These are phyloP conservation scores for Tokudaia tokunoshimensis DNA, from an alignment of 2,797 vertebrate species.

Conservation along the genomic window DNA sequence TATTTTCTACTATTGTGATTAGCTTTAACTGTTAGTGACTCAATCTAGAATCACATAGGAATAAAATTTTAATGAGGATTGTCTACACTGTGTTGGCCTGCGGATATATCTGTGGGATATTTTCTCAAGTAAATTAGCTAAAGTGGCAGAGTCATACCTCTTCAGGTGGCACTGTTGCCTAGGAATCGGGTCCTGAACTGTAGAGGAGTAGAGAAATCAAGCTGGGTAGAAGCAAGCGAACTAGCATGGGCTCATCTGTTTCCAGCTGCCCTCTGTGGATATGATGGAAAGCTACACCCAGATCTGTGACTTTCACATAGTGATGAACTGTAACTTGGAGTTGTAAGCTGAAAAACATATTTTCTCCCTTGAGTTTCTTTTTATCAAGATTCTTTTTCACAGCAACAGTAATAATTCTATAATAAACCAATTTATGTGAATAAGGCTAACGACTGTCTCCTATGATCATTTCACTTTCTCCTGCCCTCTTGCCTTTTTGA, in stretches of 20 bases:
- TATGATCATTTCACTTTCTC: background rate
- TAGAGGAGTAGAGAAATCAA: background rate
- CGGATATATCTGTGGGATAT: background rate
- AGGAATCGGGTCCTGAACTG: background rate
- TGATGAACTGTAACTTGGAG: background rate
- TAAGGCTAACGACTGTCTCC: background rate
- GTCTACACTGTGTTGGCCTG: background rate
- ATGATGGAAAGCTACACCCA: no score
- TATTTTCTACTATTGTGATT: background rate
- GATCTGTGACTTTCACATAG: background rate
- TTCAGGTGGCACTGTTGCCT: no score
- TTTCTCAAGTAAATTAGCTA: background rate
- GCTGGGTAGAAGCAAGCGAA: no score
- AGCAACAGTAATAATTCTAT: background rate
- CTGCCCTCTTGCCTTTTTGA: rapidly evolving
- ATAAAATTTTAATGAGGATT: background rate
- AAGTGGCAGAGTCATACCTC: background rate
- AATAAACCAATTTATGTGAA: background rate
- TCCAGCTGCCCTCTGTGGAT: no score
- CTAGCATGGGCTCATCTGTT: background rate
- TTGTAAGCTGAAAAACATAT: background rate
- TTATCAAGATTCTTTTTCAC: background rate
- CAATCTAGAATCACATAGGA: background rate
- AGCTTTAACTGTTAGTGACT: background rate
- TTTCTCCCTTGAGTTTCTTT: background rate